Percentiles rank a stretch among this genome's conserved stretches.
phyloP scores from a whole-genome alignment of 2,888 invertebrate species.

The Andrena minutula region DNA sequence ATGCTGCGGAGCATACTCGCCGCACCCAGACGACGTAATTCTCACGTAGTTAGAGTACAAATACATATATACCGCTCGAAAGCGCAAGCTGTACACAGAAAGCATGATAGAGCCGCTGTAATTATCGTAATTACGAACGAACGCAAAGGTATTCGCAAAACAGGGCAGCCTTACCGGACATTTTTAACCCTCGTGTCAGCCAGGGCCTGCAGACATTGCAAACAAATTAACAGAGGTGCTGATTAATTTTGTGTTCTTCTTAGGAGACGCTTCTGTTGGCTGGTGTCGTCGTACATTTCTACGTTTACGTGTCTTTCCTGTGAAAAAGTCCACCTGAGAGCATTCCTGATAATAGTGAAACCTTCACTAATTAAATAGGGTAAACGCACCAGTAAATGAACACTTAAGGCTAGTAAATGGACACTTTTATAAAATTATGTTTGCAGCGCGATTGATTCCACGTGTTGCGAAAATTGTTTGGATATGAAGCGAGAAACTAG shows the following conservation, averaged over 20 bases:
- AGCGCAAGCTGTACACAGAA: conserved; percentile 47
- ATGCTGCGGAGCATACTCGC: conserved; percentile 67
- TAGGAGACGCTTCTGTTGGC: conserved; percentile 78
- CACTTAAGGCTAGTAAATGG: too few species aligned
- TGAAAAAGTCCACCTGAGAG: not conserved
- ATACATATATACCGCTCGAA: conserved; percentile 46
- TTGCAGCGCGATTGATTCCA: too few species aligned
- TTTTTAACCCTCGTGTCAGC: not conserved
- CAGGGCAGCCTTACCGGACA: not conserved
- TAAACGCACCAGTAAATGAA: too few species aligned
- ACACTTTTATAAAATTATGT: too few species aligned
- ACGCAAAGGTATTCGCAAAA: not conserved
- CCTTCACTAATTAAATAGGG: not conserved
- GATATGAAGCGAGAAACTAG: too few species aligned
- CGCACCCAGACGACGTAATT: conserved; percentile 60
- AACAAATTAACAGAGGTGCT: conserved; percentile 3
- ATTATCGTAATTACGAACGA: conserved; percentile 43
- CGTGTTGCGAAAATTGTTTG: too few species aligned
- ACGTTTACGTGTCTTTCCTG: not conserved
- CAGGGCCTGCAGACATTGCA: conserved; percentile 9
- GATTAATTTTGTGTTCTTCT: conserved; percentile 63
- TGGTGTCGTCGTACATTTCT: conserved; percentile 61
- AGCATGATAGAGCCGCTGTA: conserved; percentile 51
- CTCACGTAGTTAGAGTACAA: conserved; percentile 49
- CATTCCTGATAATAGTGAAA: not conserved